phyloP scores from a whole-genome alignment of 2,797 vertebrate species.

The Remorina albescens region DNA sequence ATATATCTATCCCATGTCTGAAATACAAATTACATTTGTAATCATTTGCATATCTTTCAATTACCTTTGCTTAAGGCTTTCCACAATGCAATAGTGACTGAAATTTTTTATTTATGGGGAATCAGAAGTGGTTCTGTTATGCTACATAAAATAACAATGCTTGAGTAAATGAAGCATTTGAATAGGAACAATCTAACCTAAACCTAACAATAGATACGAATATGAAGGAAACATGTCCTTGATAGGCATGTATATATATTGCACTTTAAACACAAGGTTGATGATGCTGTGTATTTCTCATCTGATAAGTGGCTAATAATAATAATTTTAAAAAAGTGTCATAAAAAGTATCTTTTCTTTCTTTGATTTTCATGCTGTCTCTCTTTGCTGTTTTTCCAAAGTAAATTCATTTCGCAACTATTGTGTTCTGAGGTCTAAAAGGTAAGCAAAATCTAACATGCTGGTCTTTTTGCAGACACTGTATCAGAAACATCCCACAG shows the following conservation, averaged over 20 bases:
- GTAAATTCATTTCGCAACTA: slow-evolving; percentile 12
- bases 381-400: background rate
- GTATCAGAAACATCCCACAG: slow-evolving; percentile 30
- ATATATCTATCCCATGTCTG: slow-evolving; percentile 31
- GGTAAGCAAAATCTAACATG: slow-evolving; percentile 26
- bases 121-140: slow-evolving; percentile 26
- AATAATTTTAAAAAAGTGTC: background rate
- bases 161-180: slow-evolving; percentile 14
- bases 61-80: slow-evolving; percentile 39
- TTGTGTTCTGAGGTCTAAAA: slow-evolving; percentile 30
- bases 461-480: slow-evolving; percentile 19
- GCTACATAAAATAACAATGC: slow-evolving; percentile 22
- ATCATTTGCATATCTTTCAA: slow-evolving; percentile 56
- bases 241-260: background rate
- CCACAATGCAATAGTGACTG: slow-evolving; percentile 2
- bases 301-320: slow-evolving; percentile 3
- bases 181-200: slow-evolving; percentile 33
- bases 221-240: slow-evolving; percentile 14
- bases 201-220: slow-evolving; percentile 22
- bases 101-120: slow-evolving; percentile 40
- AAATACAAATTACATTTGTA: slow-evolving; percentile 42
- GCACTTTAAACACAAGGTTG: background rate
- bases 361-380: background rate
- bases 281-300: slow-evolving; percentile 6
- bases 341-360: slow-evolving; percentile 9